A percentile compares a stretch with the other conserved stretches of the same genome.
Evolutionary conservation across 2,888 invertebrate species (phyloP).

Genomic region (Subacronicta megacephala): DNA sequence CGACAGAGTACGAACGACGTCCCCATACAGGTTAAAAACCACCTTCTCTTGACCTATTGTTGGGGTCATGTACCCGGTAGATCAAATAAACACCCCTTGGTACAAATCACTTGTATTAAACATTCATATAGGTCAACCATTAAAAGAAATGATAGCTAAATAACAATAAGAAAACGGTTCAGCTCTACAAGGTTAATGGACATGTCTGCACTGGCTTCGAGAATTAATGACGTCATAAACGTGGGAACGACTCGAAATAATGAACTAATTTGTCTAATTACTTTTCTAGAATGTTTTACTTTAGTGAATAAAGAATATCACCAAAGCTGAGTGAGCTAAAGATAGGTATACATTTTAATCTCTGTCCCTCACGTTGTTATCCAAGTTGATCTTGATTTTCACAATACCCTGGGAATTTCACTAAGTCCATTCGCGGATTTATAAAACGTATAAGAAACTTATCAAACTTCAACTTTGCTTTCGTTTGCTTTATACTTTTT

Average conservation of each 20-base stretch:
- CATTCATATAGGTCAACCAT: slow-evolving; percentile 4
- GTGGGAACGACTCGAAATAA: slow-evolving; percentile 57
- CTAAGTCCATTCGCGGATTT: no score
- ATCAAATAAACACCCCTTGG: no score
- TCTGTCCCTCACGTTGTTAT: no score
- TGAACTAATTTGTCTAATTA: slow-evolving; percentile 57
- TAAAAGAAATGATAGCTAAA: slow-evolving; percentile 28
- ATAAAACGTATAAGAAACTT: no score
- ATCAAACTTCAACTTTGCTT: no score
- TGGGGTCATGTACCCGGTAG: no score
- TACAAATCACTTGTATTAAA: slow-evolving; percentile 1
- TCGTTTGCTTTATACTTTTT: no score
- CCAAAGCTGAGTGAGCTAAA: slow-evolving; percentile 19
- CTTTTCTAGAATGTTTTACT: slow-evolving; percentile 37
- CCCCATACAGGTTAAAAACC: no score
- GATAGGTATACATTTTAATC: neutral
- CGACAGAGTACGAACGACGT: no score
- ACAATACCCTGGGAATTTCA: no score
- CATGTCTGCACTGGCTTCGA: slow-evolving; percentile 52
- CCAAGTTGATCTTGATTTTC: no score
- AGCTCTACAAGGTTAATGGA: slow-evolving; percentile 53
- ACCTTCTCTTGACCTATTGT: no score
- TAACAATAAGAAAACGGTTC: slow-evolving; percentile 43
- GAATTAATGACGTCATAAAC: slow-evolving; percentile 63
- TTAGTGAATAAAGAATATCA: slow-evolving; percentile 28